Conservation (phyloP, 2,888 invertebrate genomes). For the Tridacna gigas region DNA sequence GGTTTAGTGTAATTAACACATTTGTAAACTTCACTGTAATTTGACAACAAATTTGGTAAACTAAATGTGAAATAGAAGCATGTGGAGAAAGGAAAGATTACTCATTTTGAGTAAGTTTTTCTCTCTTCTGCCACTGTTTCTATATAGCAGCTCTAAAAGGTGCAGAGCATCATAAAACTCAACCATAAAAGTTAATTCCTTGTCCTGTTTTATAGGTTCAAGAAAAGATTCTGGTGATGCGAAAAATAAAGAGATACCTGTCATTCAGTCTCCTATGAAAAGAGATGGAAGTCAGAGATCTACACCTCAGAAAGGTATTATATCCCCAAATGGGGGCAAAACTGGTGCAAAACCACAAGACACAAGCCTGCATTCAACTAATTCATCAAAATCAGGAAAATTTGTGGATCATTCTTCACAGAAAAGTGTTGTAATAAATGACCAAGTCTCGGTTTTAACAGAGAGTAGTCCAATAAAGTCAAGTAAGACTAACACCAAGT, state of each 20-base stretch:
- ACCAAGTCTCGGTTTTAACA: constrained; percentile 13
- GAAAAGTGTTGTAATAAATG: constrained; percentile 18
- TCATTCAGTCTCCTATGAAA: neutral
- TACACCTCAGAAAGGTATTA: constrained; percentile 12
- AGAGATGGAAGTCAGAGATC: constrained; percentile 2
- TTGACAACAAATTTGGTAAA: too few species aligned
- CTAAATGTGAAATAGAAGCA: too few species aligned
- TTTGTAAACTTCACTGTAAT: too few species aligned
- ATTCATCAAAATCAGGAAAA: constrained; percentile 38
- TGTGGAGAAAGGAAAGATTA: too few species aligned
- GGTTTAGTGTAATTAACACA: too few species aligned
- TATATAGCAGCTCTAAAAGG: too few species aligned
- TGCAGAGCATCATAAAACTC: too few species aligned
- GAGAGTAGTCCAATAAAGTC: neutral
- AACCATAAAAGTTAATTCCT: too few species aligned
- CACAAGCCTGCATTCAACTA: constrained; percentile 14
- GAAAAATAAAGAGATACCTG: neutral
- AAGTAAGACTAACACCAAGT: constrained; percentile 2
- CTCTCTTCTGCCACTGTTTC: too few species aligned
- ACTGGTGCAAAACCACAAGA: constrained; percentile 17
- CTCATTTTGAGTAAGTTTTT: too few species aligned
- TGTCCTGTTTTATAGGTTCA: neutral
- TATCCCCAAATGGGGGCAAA: neutral
- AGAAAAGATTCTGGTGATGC: constrained; percentile 11
- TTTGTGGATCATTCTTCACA: constrained; percentile 29